phyloP scores from a whole-genome alignment of 2,888 invertebrate species.

The Parnassius smintheus region DNA sequence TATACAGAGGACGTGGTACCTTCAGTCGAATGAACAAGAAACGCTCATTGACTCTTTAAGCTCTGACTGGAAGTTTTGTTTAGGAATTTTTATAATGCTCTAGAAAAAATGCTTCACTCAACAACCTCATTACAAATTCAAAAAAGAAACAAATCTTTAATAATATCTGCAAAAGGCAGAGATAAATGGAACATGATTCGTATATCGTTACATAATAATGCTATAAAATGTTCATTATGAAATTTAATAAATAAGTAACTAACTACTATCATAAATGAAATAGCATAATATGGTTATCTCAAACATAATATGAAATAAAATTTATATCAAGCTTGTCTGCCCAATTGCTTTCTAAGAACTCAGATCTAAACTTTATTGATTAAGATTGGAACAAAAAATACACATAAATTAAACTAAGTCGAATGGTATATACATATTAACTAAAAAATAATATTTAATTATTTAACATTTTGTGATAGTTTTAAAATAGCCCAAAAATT shows the following conservation, averaged over 20 bases:
- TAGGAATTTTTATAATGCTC: not conserved
- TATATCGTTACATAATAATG: not conserved
- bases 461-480: slow-evolving; percentile 7
- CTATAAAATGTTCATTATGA: too few relatives aligned
- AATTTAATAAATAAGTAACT: too few relatives aligned
- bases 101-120: not conserved
- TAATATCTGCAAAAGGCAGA: too few relatives aligned
- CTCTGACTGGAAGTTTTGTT: slow-evolving; percentile 57
- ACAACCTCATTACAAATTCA: too few relatives aligned
- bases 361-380: slow-evolving; percentile 19
- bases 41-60: slow-evolving; percentile 42
- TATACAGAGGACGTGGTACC: slow-evolving; percentile 43
- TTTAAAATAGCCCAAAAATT: too few relatives aligned
- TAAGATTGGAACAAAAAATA: slow-evolving; percentile 4
- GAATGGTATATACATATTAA: slow-evolving; percentile 3
- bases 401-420: slow-evolving; percentile 1
- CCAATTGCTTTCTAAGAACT: slow-evolving; percentile 8
- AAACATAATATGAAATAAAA: not conserved
- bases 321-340: slow-evolving; percentile 6
- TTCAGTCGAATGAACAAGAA: slow-evolving; percentile 15
- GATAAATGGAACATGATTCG: too few relatives aligned
- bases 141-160: too few relatives aligned
- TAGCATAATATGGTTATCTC: too few relatives aligned
- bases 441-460: not conserved
- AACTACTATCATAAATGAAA: too few relatives aligned